Base-by-base conservation (phyloP, 2,888 invertebrate species). In the Yponomeuta cagnagella region DNA sequence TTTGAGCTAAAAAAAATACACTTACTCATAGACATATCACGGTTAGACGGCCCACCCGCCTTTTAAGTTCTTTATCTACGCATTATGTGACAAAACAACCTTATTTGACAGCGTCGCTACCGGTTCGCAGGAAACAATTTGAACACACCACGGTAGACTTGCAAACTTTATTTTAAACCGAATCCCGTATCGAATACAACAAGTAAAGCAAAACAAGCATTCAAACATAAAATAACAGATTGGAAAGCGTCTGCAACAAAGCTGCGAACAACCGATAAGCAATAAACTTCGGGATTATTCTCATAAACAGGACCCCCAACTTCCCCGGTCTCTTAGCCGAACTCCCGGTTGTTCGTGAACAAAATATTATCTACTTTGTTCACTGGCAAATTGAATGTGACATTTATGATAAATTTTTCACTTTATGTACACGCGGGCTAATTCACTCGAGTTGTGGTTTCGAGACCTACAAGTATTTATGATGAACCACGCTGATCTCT, bases 321-420 rank as follows among this genome's bases (percentile, higher is more conserved):
- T 58, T 58, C 52, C 15, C 52, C 52, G 15, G 3, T 58, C 52
- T 58, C 52, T 58, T 58, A 58, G 15, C 52, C 15, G 4, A 58
- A 58, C 52, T 15, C 52, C 15, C 52, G 15, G 52, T 58, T 52
- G 52, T 52, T 58, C 15, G 52, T 1, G 15, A 58, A 58, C 52
- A 58, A 58, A 58, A 58, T 58, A 58, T 58, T 58, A 58, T 58
- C 52, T 58, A 58, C 52, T 58, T 58, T 58, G 52, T 58, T 58
- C 52, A 15, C 52, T 58, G 52, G 52, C 52, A 58, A 58, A 15
- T 58, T 58, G 52, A 58, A 15, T 58, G 15, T 5, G 52, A 15
- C 52, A 1, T 58, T 58, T 58, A 58, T 58, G 12, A 58, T 58
- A 58, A 58, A 58, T 58, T 4, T 58, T 58, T 15, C 52, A 58